Conservation (phyloP, 2,113 vertebrate species). For the Camarhynchus parvulus region DNA sequence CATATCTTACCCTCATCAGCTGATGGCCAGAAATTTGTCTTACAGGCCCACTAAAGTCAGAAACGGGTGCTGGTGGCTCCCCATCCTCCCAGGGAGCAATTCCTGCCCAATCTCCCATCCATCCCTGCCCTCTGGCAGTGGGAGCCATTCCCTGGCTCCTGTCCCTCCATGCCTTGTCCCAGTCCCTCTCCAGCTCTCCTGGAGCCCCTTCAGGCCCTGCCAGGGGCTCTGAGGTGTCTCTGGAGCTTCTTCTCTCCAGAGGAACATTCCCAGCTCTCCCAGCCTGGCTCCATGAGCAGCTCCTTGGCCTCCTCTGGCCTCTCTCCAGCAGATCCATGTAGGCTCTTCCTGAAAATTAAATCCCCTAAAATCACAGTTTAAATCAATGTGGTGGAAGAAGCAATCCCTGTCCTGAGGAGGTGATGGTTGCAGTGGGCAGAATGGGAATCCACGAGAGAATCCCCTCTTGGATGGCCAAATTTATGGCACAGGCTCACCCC, state of each 20-base stretch:
- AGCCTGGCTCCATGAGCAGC: not conserved
- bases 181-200: not conserved
- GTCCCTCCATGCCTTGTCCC: not conserved
- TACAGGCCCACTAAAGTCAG: not conserved
- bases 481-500: accelerated
- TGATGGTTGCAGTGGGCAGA: not conserved
- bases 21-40: not conserved
- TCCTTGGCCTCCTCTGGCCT: accelerated
- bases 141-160: not conserved
- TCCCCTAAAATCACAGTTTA: not conserved
- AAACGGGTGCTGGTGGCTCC: not conserved
- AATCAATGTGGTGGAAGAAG: not conserved
- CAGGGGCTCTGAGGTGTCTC: not conserved
- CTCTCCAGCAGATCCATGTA: not conserved
- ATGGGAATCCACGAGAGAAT: too few relatives aligned
- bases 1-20: not conserved
- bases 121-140: not conserved
- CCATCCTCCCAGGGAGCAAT: not conserved
- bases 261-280: accelerated
- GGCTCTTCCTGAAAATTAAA: accelerated
- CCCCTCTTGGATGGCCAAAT: not conserved
- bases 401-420: too few relatives aligned
- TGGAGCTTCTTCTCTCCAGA: not conserved
- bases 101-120: accelerated
- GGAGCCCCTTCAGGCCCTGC: not conserved